Base-by-base conservation (phyloP, 2,797 vertebrate species). In the Poecilia wingei region DNA sequence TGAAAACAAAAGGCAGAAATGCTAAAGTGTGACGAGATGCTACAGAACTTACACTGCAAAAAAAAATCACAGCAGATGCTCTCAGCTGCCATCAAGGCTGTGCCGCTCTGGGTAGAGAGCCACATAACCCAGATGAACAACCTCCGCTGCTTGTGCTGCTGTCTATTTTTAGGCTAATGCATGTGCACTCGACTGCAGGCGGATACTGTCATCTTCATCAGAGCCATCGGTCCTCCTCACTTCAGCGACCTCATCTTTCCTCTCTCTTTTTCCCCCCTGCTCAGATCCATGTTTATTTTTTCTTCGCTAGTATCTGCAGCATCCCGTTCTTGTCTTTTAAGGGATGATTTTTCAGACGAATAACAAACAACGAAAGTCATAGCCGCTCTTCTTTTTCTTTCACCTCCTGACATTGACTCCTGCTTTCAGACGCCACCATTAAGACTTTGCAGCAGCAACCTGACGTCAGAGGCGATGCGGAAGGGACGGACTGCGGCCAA, bases 361-460 rank as follows among this genome's bases (percentile, higher is more conserved):
- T 83, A 80, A 46, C 36, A 36, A 72, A 41, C 8, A 6, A 76
- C 46, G 77, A 93, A 86, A 90, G 90, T 90, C 76, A 90, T 88
- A 25, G 75, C 49, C 46, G 14, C 9, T 72, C 46, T 20, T n/a
- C 20, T 14, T 72, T 61, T 3, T 16, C 22, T 18, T 53, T 61
- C 31, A 75, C 47, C 28, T 47, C 45, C 28, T 78, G 78, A 53
- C 77, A 73, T 12, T 66, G 77, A 81, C 22, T 59, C 16, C 75
- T 74, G 68, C 53, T 10, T 16, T 72, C 22, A 18, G 13, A 39
- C 71, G 25, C 70, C 72, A 53, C 72, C 22, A 74, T 82, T 43
- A n/a, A 47, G 36, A 45, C 71, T 79, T 55, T 55, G n/a, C 78
- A 61, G 77, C 47, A 46, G 75, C 72, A 39, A 73, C 36, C 51